Evolutionary conservation across 2,113 vertebrate genomes (phyloP).

Genomic region (Zosterops borbonicus): DNA sequence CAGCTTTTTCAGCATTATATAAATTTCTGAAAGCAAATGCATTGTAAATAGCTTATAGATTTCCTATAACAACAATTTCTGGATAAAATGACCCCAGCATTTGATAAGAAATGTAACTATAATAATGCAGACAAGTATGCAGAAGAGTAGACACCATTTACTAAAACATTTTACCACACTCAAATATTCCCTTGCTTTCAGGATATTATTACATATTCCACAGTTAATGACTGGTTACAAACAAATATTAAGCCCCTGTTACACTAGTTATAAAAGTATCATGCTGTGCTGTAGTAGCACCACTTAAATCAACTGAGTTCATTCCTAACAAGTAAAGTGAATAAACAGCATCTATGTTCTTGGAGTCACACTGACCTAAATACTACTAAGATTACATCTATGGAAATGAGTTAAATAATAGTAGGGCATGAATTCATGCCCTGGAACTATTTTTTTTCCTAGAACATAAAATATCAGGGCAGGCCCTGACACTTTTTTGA

Average conservation of each 20-base stretch:
- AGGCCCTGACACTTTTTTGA: neutral
- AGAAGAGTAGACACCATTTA: neutral
- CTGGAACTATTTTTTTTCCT: neutral
- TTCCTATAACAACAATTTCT: neutral
- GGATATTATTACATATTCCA: neutral
- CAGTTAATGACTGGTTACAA: neutral
- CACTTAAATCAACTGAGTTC: neutral
- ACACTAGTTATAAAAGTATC: neutral
- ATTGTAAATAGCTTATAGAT: neutral
- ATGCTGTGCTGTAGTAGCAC: neutral
- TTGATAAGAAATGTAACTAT: neutral
- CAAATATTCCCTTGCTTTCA: neutral
- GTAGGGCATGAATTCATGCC: neutral
- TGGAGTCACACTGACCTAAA: conserved; percentile 13
- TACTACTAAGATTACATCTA: neutral
- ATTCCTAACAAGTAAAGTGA: neutral
- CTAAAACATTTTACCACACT: neutral
- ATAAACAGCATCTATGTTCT: neutral
- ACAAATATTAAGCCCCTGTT: neutral
- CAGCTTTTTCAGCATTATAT: neutral
- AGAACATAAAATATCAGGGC: neutral
- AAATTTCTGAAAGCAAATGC: neutral
- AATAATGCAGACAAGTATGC: neutral
- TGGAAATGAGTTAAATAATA: neutral
- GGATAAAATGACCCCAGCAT: neutral